Evolutionary conservation across 2,797 vertebrate genomes (phyloP).

Genomic region (Sylvilagus floridanus): DNA sequence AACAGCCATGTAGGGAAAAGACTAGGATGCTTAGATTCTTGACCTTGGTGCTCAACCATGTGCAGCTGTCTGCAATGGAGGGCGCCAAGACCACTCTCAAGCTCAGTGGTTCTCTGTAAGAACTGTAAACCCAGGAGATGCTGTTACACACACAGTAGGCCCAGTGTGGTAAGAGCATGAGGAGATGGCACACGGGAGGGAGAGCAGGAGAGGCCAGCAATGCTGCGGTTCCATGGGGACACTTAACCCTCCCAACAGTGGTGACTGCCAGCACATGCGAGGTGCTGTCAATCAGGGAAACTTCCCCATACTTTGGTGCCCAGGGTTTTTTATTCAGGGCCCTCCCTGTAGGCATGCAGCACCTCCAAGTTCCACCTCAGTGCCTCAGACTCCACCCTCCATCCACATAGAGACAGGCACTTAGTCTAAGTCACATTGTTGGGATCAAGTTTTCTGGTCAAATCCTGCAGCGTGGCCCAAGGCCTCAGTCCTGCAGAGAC

Average conservation of each 20-base stretch:
- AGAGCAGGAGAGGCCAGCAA: rapidly evolving
- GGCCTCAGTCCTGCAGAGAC: neutral
- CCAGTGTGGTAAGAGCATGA: neutral
- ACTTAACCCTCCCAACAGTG: neutral
- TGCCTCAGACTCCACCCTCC: neutral
- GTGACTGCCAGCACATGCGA: rapidly evolving
- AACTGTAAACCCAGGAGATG: neutral
- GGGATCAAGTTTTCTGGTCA: neutral
- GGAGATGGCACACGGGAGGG: neutral
- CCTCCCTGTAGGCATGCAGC: neutral
- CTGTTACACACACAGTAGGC: neutral
- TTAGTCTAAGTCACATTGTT: neutral
- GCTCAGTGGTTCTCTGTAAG: neutral
- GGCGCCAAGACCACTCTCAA: neutral
- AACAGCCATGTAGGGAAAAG: neutral
- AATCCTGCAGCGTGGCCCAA: neutral
- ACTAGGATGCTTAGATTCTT: neutral
- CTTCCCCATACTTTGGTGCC: rapidly evolving
- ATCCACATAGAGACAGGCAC: neutral
- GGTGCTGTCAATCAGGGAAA: neutral
- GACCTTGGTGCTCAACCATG: neutral
- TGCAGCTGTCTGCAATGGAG: neutral
- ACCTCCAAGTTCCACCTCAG: neutral
- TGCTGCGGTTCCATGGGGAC: rapidly evolving
- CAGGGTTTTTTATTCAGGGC: neutral